phyloP scores from a whole-genome alignment of 2,113 vertebrate genomes.

The Pseudolaguvia tuberculata region DNA sequence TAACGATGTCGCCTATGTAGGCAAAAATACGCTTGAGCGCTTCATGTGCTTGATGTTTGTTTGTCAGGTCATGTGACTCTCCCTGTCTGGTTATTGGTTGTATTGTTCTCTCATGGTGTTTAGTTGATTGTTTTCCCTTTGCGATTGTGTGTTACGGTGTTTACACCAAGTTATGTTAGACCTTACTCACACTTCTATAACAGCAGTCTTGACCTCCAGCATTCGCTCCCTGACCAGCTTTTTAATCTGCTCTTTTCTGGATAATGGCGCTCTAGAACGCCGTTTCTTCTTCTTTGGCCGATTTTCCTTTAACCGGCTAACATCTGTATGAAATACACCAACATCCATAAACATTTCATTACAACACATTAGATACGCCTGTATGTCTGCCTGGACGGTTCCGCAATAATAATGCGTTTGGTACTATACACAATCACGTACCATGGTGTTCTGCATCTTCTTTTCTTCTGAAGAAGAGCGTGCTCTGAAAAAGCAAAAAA shows the following conservation, averaged over 20 bases:
- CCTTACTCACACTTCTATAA: constrained; percentile 64
- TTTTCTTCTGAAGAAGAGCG: constrained; percentile 52
- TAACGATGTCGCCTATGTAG: too few species aligned
- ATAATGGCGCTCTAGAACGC: constrained; percentile 54
- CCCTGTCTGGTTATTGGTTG: too few species aligned
- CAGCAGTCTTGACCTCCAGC: constrained; percentile 62
- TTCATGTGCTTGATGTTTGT: too few species aligned
- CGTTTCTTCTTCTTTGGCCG: constrained; percentile 63
- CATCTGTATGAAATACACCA: constrained; percentile 44
- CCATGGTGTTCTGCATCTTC: constrained; percentile 50
- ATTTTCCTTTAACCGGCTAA: constrained; percentile 56
- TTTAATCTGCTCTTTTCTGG: constrained; percentile 62
- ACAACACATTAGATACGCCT: too few species aligned
- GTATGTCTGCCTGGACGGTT: too few species aligned
- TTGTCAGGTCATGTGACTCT: too few species aligned
- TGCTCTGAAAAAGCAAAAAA: constrained; percentile 64
- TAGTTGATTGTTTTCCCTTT: too few species aligned
- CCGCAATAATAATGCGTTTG: background rate
- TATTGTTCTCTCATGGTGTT: too few species aligned
- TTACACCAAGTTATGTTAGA: background rate
- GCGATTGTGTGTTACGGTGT: background rate
- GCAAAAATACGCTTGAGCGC: too few species aligned
- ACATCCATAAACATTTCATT: background rate
- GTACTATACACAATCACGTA: background rate
- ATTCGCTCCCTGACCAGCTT: constrained; percentile 63